Conservation (phyloP, 2,888 invertebrate species). For the Tigriopus californicus region DNA sequence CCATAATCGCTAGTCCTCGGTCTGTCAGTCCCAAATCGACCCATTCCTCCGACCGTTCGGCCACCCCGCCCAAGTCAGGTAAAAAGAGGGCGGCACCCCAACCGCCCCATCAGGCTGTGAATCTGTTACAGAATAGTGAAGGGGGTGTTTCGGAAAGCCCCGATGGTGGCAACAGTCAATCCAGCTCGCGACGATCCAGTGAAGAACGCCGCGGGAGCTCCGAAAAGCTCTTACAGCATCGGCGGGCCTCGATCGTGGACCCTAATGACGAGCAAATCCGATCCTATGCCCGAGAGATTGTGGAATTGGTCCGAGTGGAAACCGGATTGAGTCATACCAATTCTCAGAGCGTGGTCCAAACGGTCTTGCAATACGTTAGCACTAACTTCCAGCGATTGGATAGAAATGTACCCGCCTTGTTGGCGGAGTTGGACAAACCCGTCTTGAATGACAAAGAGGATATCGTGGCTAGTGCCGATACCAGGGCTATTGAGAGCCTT, state of each 20-base stretch:
- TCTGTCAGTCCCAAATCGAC: not conserved
- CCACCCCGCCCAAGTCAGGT: not conserved
- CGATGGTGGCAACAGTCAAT: too few species aligned
- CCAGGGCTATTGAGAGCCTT: slow-evolving; percentile 57
- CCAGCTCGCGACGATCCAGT: too few species aligned
- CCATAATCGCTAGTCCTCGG: too few species aligned
- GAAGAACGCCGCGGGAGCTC: too few species aligned
- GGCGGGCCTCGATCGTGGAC: not conserved
- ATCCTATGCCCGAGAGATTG: slow-evolving; percentile 19
- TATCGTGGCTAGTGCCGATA: slow-evolving; percentile 45
- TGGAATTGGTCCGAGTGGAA: slow-evolving; percentile 44
- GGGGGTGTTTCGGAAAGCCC: too few species aligned
- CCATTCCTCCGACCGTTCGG: not conserved
- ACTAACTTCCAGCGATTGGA: not conserved
- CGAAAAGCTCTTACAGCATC: too few species aligned
- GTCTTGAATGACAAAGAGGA: slow-evolving; percentile 43
- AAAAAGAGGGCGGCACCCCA: slow-evolving; percentile 6
- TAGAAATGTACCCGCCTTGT: not conserved
- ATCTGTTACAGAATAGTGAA: not conserved
- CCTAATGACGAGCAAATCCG: not conserved
- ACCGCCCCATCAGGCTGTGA: not conserved
- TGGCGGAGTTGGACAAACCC: not conserved
- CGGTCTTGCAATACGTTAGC: slow-evolving; percentile 37
- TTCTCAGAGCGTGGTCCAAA: slow-evolving; percentile 62
- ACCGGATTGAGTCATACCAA: slow-evolving; percentile 69